A percentile compares a stretch with the other conserved stretches of the same genome.
Conservation (phyloP, 1,140 invertebrate genomes). For the Sminthurides bifidus region DNA sequence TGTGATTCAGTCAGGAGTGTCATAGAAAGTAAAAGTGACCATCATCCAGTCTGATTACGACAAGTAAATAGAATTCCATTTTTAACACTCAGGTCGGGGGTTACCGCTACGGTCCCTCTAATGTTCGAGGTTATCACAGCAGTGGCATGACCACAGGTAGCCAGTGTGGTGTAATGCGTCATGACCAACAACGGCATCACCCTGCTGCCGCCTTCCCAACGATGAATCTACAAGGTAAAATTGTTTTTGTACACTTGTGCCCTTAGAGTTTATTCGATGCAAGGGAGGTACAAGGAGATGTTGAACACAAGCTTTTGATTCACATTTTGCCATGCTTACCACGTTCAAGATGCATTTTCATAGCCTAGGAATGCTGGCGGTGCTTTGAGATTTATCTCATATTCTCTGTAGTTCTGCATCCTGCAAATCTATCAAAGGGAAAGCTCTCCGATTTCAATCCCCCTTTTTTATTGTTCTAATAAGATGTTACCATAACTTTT, state of each 20-base stretch:
- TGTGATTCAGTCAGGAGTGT: background rate
- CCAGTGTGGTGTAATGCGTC: conserved; percentile 32
- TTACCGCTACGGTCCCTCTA: conserved; percentile 27
- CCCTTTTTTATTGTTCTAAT: too few relatives aligned
- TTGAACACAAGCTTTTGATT: too few relatives aligned
- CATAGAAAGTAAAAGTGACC: too few relatives aligned
- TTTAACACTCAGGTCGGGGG: conserved; percentile 25
- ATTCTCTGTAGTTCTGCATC: too few relatives aligned
- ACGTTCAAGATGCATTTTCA: too few relatives aligned
- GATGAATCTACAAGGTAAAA: conserved; percentile 32
- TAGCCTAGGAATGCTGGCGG: too few relatives aligned
- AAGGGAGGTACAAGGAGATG: conserved; percentile 2
- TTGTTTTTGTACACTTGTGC: background rate
- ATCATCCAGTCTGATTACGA: background rate
- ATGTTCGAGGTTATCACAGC: conserved; percentile 28
- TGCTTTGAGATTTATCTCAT: too few relatives aligned
- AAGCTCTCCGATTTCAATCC: too few relatives aligned
- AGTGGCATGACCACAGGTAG: conserved; percentile 29
- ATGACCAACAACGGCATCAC: conserved; percentile 33
- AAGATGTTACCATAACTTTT: too few relatives aligned
- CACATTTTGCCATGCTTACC: too few relatives aligned
- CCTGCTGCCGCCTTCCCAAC: conserved; percentile 29
- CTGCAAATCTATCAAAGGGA: too few relatives aligned
- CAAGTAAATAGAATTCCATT: too few relatives aligned
- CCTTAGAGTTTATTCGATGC: conserved; percentile 11